Conservation (phyloP, 2,113 vertebrate genomes). For the Poecilia latipinna region DNA sequence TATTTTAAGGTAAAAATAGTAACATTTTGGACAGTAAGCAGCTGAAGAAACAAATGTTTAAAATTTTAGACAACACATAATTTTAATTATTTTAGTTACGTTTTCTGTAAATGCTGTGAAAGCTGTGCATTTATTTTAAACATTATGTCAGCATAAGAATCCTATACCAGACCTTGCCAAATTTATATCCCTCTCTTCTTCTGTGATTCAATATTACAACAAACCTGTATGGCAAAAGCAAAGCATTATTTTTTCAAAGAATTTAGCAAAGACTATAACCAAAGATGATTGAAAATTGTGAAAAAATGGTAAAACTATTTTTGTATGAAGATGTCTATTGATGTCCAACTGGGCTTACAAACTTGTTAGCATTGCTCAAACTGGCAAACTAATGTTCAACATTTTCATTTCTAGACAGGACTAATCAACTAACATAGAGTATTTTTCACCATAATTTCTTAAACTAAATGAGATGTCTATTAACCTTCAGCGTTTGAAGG, state of each 20-base stretch:
- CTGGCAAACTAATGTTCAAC: too few relatives aligned
- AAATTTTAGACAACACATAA: not conserved
- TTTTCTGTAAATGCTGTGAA: not conserved
- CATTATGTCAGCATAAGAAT: not conserved
- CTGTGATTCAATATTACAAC: not conserved
- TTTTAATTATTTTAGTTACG: not conserved
- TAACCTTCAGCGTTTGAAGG: not conserved
- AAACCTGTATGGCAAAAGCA: conserved; percentile 26
- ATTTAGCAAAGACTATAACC: too few relatives aligned
- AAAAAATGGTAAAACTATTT: not conserved
- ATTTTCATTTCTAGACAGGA: too few relatives aligned
- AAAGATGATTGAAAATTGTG: too few relatives aligned
- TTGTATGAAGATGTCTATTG: not conserved
- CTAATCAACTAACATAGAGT: too few relatives aligned
- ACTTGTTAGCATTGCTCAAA: too few relatives aligned
- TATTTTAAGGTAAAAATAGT: too few relatives aligned
- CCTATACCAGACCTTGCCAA: too few relatives aligned
- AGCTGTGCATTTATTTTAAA: not conserved
- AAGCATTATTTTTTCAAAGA: not conserved
- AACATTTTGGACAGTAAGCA: too few relatives aligned
- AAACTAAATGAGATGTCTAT: not conserved
- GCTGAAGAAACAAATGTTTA: not conserved
- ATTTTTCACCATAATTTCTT: not conserved
- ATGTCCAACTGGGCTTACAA: not conserved
- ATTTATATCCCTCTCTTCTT: not conserved